Evolutionary conservation across 2,888 invertebrate genomes (phyloP).

Genomic region (Torymus tubicola): DNA sequence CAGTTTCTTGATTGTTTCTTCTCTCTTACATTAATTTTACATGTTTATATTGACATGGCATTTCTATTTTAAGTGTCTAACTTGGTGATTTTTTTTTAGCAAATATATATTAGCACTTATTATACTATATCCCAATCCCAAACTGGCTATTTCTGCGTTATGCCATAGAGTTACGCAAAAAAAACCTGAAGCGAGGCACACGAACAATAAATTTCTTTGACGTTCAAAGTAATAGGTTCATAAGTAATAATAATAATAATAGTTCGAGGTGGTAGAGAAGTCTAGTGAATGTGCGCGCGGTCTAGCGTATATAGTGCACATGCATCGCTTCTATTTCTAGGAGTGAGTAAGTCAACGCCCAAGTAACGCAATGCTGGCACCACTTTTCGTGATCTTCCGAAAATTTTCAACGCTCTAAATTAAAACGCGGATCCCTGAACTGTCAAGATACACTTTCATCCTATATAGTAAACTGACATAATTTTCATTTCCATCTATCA

Average conservation of each 20-base stretch:
- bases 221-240: neutral
- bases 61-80: too few species aligned
- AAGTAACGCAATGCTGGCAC: constrained; percentile 65
- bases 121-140: too few species aligned
- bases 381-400: constrained; percentile 59
- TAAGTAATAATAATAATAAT: constrained; percentile 12
- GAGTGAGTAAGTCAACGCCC: constrained; percentile 73
- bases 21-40: too few species aligned
- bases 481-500: constrained; percentile 24
- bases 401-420: constrained; percentile 51
- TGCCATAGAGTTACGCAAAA: too few species aligned
- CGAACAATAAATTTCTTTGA: too few species aligned
- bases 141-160: too few species aligned
- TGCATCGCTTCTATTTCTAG: constrained; percentile 74
- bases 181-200: too few species aligned
- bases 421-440: constrained; percentile 44
- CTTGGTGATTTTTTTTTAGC: too few species aligned
- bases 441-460: constrained; percentile 44
- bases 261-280: too few species aligned
- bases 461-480: constrained; percentile 21
- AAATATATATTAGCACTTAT: too few species aligned
- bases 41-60: too few species aligned
- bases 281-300: constrained; percentile 22
- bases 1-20: too few species aligned
- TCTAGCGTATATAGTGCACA: constrained; percentile 63